These are phyloP conservation scores for Ametastegia equiseti DNA, from an alignment of 2,888 invertebrate species.

Conservation along the genomic window DNA sequence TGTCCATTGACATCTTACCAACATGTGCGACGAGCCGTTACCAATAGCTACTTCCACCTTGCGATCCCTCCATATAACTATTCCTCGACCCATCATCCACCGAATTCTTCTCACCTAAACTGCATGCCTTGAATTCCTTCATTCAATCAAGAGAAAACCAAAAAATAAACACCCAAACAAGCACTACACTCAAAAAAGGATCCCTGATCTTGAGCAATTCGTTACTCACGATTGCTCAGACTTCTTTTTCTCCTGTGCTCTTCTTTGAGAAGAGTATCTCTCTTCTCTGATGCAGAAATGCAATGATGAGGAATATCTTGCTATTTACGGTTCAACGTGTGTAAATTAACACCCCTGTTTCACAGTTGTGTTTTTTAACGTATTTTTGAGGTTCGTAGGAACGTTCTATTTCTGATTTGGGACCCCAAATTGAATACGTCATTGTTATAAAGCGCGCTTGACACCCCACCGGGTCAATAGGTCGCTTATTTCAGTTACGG, in stretches of 20 bases:
- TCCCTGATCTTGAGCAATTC: too few species aligned
- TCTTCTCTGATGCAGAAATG: neutral
- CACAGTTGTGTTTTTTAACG: neutral
- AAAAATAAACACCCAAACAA: too few species aligned
- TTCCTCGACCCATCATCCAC: too few species aligned
- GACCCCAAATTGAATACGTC: conserved; percentile 56
- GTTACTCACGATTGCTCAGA: too few species aligned
- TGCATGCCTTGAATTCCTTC: too few species aligned
- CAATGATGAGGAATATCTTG: neutral
- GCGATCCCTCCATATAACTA: neutral
- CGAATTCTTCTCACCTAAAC: too few species aligned
- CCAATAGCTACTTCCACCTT: conserved; percentile 40
- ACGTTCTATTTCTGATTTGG: conserved; percentile 60
- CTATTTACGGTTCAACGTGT: neutral
- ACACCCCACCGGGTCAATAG: conserved; percentile 61
- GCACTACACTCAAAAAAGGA: too few species aligned
- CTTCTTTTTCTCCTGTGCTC: neutral
- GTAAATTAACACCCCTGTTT: conserved; percentile 41
- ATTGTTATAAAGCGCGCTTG: conserved; percentile 52
- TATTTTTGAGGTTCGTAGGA: neutral
- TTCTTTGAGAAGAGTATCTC: neutral
- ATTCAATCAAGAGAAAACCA: too few species aligned
- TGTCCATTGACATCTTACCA: conserved; percentile 69
- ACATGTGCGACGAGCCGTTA: conserved; percentile 61
- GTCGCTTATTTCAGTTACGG: conserved; percentile 60